Conservation (phyloP, 1,140 invertebrate genomes). For the Cepaea nemoralis region DNA sequence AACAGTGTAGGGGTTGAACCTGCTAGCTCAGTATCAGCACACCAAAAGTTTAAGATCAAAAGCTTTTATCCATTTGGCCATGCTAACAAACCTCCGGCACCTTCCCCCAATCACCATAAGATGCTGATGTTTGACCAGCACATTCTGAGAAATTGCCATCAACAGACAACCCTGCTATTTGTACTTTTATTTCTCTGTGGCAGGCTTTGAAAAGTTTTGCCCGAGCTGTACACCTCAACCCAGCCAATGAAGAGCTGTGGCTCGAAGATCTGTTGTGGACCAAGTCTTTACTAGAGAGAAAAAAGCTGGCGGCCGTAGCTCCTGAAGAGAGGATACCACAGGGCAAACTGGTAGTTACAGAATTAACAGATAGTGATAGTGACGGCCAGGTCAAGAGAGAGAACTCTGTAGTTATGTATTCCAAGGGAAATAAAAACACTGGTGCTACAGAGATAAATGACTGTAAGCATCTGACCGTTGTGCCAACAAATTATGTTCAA, state of each 20-base stretch:
- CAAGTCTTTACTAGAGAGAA: conserved; percentile 50
- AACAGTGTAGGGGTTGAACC: too few relatives aligned
- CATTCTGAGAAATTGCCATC: too few relatives aligned
- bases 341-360: conserved; percentile 16
- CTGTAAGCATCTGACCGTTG: background rate
- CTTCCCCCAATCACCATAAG: too few relatives aligned
- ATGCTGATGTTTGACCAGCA: too few relatives aligned
- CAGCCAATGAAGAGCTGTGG: conserved; percentile 69
- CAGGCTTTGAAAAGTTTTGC: conserved; percentile 71
- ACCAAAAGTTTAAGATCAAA: too few relatives aligned
- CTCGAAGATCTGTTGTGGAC: conserved; percentile 70
- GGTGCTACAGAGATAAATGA: too few relatives aligned
- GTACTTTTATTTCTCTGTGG: background rate
- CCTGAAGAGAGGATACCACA: background rate
- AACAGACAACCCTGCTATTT: too few relatives aligned
- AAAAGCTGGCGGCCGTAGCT: conserved; percentile 17
- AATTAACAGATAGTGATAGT: background rate
- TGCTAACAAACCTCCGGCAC: too few relatives aligned
- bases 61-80: too few relatives aligned
- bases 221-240: conserved; percentile 70
- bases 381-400: background rate
- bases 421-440: background rate
- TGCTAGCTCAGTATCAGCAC: too few relatives aligned
- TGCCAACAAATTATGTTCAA: conserved; percentile 35
- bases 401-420: conserved; percentile 14